These are phyloP conservation scores for Neodiprion lecontei DNA, from an alignment of 1,140 invertebrate species.

Conservation along the genomic window DNA sequence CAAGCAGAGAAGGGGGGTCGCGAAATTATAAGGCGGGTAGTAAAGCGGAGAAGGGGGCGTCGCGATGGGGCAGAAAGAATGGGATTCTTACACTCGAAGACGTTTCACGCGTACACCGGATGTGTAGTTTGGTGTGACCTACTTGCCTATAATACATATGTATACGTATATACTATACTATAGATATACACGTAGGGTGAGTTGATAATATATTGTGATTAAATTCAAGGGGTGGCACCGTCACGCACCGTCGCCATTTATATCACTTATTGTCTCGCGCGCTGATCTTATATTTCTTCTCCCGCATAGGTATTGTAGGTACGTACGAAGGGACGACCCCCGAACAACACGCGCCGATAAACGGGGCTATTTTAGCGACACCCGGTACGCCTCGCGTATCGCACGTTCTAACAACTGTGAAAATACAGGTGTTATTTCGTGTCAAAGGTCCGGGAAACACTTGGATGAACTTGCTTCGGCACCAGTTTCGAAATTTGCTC, in stretches of 20 bases:
- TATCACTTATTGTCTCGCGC: slow-evolving; percentile 17
- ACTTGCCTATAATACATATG: neutral
- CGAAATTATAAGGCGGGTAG: neutral
- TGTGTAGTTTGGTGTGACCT: slow-evolving; percentile 2
- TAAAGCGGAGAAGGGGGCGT: neutral
- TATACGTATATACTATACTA: neutral
- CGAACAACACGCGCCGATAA: neutral
- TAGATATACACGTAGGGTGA: neutral
- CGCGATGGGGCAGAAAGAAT: neutral
- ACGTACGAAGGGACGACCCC: neutral
- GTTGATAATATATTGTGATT: slow-evolving; percentile 16
- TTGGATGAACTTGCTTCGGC: neutral
- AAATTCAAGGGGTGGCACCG: slow-evolving; percentile 19
- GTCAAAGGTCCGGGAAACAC: neutral
- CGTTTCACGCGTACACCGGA: neutral
- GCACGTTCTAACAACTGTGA: neutral
- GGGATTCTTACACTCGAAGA: slow-evolving; percentile 11
- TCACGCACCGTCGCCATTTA: slow-evolving; percentile 11
- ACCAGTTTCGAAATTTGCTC: too few relatives aligned
- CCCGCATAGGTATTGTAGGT: neutral
- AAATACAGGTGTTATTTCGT: neutral
- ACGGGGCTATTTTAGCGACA: neutral
- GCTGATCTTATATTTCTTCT: slow-evolving; percentile 12
- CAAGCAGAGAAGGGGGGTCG: neutral
- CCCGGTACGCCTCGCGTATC: neutral